Evolutionary conservation across 1,140 invertebrate genomes (phyloP).

Genomic region (Microplitis mediator): DNA sequence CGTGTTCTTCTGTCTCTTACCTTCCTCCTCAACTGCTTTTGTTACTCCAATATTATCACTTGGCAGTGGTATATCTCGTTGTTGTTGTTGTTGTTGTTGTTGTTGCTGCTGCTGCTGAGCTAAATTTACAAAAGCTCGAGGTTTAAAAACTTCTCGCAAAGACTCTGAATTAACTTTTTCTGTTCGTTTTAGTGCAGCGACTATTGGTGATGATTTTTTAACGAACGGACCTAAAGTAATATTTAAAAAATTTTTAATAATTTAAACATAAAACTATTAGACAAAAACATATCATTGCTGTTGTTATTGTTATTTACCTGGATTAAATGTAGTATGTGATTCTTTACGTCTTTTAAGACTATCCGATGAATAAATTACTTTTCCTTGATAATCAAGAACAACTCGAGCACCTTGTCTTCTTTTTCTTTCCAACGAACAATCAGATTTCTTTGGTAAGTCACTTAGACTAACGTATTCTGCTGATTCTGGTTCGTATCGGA

Average conservation of each 20-base stretch:
- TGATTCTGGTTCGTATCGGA: too few species aligned
- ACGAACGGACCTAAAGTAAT: neutral
- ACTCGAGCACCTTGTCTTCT: constrained; percentile 76
- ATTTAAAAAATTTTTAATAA: neutral
- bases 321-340: constrained; percentile 83
- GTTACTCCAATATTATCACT: too few species aligned
- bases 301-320: constrained; percentile 61
- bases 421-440: constrained; percentile 62
- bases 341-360: constrained; percentile 81
- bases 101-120: too few species aligned
- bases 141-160: too few species aligned
- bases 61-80: constrained; percentile 23
- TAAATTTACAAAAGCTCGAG: too few species aligned
- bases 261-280: neutral
- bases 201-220: too few species aligned
- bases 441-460: constrained; percentile 69
- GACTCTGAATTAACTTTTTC: too few species aligned
- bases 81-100: too few species aligned
- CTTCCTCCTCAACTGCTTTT: constrained; percentile 54
- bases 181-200: too few species aligned
- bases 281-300: neutral
- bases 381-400: constrained; percentile 84
- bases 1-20: constrained; percentile 66
- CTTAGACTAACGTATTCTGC: constrained; percentile 81
- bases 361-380: constrained; percentile 88